Evolutionary conservation across 2,113 vertebrate species (phyloP).

Genomic region (Melanostigma gelatinosum): DNA sequence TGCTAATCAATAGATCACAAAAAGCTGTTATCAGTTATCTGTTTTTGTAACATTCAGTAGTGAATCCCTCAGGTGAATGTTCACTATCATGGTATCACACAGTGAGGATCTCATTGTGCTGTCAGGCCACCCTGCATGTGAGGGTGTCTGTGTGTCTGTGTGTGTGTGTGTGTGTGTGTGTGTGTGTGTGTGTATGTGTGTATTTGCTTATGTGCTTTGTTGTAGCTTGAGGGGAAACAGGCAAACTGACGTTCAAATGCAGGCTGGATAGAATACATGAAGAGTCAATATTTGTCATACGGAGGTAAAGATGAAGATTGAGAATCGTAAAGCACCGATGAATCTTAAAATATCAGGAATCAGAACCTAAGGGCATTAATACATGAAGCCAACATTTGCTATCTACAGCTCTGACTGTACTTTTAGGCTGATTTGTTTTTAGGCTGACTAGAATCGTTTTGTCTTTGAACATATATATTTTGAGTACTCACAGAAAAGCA

Average conservation of each 20-base stretch:
- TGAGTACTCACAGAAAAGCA: slow-evolving; percentile 20
- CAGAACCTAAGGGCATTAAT: background rate
- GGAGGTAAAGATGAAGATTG: slow-evolving; percentile 30
- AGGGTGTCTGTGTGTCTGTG: slow-evolving; percentile 8
- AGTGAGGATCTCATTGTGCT: slow-evolving; percentile 37
- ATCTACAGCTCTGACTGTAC: background rate
- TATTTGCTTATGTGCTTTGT: slow-evolving; percentile 31
- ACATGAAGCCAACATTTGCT: background rate
- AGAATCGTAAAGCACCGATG: slow-evolving; percentile 15
- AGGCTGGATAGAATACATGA: slow-evolving; percentile 47
- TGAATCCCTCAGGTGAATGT: slow-evolving; percentile 30
- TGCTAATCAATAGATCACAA: slow-evolving; percentile 26
- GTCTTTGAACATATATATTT: slow-evolving; percentile 34
- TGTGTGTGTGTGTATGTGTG: slow-evolving; percentile 5
- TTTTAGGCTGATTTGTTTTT: background rate
- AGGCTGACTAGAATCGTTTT: slow-evolving; percentile 12
- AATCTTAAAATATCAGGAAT: slow-evolving; percentile 38
- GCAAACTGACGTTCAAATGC: slow-evolving; percentile 32
- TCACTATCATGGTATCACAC: slow-evolving; percentile 29
- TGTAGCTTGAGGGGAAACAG: slow-evolving; percentile 53
- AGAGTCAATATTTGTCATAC: slow-evolving; percentile 54
- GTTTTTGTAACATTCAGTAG: slow-evolving; percentile 28
- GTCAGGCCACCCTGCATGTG: slow-evolving; percentile 31
- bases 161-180: background rate
- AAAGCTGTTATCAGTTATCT: slow-evolving; percentile 27